Conservation (phyloP, 2,113 vertebrate species). For the Rhinoderma darwinii region DNA sequence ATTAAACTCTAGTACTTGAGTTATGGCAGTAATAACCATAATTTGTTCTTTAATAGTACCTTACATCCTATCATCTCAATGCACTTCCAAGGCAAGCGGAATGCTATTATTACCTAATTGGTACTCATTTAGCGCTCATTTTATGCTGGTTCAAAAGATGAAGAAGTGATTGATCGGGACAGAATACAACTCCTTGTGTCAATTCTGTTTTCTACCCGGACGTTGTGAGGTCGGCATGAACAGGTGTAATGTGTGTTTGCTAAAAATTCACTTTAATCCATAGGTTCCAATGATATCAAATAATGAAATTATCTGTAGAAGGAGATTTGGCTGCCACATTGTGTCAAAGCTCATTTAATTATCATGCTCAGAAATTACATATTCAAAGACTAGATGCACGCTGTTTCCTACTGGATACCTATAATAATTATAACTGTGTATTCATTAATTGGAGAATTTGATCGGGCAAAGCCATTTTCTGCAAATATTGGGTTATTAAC, state of each 20-base stretch:
- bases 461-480: background rate
- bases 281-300: background rate
- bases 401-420: background rate
- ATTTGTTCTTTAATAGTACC: conserved; percentile 58
- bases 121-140: conserved; percentile 31
- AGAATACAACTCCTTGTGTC: conserved; percentile 5
- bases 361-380: conserved; percentile 9
- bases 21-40: conserved; percentile 50
- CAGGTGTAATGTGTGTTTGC: conserved; percentile 18
- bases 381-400: background rate
- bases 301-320: background rate
- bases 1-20: conserved; percentile 20
- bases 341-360: conserved; percentile 11
- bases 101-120: conserved; percentile 58
- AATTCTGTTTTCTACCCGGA: background rate
- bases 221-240: background rate
- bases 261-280: conserved; percentile 31
- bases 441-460: background rate
- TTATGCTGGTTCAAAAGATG: conserved; percentile 36
- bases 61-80: conserved; percentile 51
- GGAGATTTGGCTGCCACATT: background rate
- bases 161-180: conserved; percentile 46
- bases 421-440: background rate
- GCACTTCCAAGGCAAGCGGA: conserved; percentile 51
- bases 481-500: background rate